Percentiles rank a stretch among this genome's conserved stretches.
phyloP scores from a whole-genome alignment of 2,113 vertebrate genomes.

The Ammodytes marinus region DNA sequence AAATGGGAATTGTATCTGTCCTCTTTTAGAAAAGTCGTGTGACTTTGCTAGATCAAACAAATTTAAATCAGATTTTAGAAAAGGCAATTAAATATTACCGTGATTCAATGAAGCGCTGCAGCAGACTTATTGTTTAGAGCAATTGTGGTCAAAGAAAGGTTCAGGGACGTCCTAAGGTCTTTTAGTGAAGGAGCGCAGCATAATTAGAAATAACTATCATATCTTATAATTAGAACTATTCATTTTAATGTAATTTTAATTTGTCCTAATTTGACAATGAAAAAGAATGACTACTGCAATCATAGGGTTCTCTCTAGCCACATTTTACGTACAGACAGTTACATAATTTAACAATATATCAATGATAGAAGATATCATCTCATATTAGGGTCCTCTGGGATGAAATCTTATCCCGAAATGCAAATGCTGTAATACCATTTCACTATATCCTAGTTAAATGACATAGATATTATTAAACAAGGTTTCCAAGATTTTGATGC shows the following conservation, averaged over 20 bases:
- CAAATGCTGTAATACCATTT: too few species aligned
- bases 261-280: constrained; percentile 11
- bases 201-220: background rate
- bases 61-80: background rate
- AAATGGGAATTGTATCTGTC: constrained; percentile 20
- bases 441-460: background rate
- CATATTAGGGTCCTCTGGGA: background rate
- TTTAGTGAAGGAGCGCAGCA: background rate
- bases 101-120: background rate
- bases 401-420: background rate
- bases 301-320: background rate
- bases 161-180: background rate
- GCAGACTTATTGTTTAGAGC: background rate
- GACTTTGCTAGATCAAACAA: background rate
- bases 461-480: background rate
- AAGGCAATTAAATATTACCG: background rate
- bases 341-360: background rate
- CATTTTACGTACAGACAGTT: background rate
- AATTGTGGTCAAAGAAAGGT: background rate
- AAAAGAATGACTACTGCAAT: background rate
- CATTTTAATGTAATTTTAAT: background rate
- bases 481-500: too few species aligned
- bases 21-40: background rate
- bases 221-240: background rate
- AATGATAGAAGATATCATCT: background rate